Percentiles rank a stretch among this genome's conserved stretches.
phyloP scores from a whole-genome alignment of 2,113 vertebrate species.

The Calyptommatus sinebrachiatus region DNA sequence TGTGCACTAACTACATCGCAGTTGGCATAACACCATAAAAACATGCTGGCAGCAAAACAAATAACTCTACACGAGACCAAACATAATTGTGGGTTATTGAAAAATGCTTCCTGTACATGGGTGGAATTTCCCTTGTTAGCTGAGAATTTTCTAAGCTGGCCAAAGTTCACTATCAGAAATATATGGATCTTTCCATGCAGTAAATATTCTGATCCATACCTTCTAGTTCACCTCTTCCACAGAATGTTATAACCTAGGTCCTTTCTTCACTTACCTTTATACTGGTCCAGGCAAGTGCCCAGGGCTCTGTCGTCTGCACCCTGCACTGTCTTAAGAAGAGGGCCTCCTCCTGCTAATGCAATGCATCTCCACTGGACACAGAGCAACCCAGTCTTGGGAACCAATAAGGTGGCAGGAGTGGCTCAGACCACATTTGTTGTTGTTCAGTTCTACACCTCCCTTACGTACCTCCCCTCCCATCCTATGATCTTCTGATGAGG shows the following conservation, averaged over 20 bases:
- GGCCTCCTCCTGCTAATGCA: too few relatives aligned
- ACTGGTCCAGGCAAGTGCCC: too few relatives aligned
- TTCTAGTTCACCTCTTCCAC: not conserved
- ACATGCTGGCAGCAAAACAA: slow-evolving; percentile 63
- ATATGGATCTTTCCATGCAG: slow-evolving; percentile 4
- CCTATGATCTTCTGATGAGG: too few relatives aligned
- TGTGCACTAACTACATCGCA: slow-evolving; percentile 44
- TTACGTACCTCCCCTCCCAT: too few relatives aligned
- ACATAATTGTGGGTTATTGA: slow-evolving; percentile 39
- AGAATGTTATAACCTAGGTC: too few relatives aligned
- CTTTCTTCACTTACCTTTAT: not conserved
- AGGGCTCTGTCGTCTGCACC: too few relatives aligned
- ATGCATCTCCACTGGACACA: too few relatives aligned
- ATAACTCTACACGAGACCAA: slow-evolving; percentile 58
- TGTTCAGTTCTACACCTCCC: too few relatives aligned
- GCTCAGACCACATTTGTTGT: not conserved
- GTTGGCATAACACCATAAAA: slow-evolving; percentile 64
- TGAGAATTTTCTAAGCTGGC: slow-evolving; percentile 71
- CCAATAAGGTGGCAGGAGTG: too few relatives aligned
- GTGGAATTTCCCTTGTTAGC: slow-evolving; percentile 85
- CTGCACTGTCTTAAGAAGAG: too few relatives aligned
- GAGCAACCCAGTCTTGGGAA: too few relatives aligned
- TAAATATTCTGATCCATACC: not conserved
- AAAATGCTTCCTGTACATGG: slow-evolving; percentile 65
- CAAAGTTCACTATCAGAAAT: slow-evolving; percentile 55